These are phyloP conservation scores for Paracentrotus lividus DNA, from an alignment of 53 echinoderm and acorn worm genomes.

Conservation along the genomic window DNA sequence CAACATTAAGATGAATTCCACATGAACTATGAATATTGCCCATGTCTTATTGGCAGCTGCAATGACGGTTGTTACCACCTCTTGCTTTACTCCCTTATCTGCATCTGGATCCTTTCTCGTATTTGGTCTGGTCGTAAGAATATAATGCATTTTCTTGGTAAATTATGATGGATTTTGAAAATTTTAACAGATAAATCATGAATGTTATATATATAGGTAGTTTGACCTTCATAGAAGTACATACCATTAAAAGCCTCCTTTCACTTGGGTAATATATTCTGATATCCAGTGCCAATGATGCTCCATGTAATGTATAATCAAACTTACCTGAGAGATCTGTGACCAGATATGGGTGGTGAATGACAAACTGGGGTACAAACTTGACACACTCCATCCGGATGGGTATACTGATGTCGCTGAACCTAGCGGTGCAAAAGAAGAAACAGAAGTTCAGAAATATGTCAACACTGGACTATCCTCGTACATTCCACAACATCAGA, in stretches of 20 bases:
- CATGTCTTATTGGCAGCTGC: slow-evolving; percentile 93
- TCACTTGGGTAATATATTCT: too few species aligned
- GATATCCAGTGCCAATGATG: not conserved
- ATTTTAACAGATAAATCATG: too few species aligned
- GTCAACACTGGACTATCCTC: not conserved
- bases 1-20: too few species aligned
- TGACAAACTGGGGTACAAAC: slow-evolving; percentile 86
- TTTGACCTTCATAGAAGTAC: too few species aligned
- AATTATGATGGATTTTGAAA: too few species aligned
- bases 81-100: slow-evolving; percentile 91
- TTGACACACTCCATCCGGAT: slow-evolving; percentile 90
- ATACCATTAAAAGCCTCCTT: too few species aligned
- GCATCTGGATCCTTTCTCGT: slow-evolving; percentile 87
- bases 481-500: too few species aligned
- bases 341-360: slow-evolving; percentile 87
- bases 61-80: slow-evolving; percentile 82
- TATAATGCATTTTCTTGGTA: too few species aligned
- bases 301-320: not conserved
- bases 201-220: too few species aligned
- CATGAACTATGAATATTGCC: too few species aligned
- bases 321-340: slow-evolving; percentile 86
- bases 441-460: not conserved
- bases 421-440: slow-evolving; percentile 69
- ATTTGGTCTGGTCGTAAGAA: too few species aligned
- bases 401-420: slow-evolving; percentile 90